Evolutionary conservation across 2,113 vertebrate species (phyloP).

Genomic region (Hippolais icterina): DNA sequence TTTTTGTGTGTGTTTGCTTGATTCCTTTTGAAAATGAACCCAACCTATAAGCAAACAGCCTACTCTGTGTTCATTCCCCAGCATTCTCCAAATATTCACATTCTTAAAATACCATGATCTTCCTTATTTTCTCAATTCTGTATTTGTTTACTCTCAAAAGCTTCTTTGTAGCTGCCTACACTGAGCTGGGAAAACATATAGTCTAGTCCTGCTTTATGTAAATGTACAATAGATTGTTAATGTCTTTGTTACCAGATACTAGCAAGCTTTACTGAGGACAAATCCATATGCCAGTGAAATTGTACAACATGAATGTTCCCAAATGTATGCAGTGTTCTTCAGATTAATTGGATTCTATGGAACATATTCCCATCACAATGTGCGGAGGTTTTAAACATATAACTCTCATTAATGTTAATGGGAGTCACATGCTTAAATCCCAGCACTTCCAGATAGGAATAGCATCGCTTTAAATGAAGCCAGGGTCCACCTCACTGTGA

Average conservation of each 20-base stretch:
- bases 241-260: constrained; percentile 31
- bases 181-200: constrained; percentile 77
- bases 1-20: constrained; percentile 30
- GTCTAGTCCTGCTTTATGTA: constrained; percentile 56
- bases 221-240: constrained; percentile 46
- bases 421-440: not conserved
- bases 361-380: not conserved
- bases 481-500: not conserved
- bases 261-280: constrained; percentile 46
- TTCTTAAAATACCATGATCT: constrained; percentile 89
- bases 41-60: constrained; percentile 71
- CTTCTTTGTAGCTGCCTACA: constrained; percentile 86
- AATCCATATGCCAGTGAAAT: not conserved
- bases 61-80: constrained; percentile 76
- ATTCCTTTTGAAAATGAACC: constrained; percentile 63
- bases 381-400: not conserved
- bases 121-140: constrained; percentile 98
- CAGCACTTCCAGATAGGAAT: not conserved
- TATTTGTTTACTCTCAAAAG: constrained; percentile 95
- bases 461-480: not conserved
- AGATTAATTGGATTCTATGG: constrained; percentile 17
- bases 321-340: constrained; percentile 30
- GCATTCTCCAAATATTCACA: constrained; percentile 95
- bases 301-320: constrained; percentile 4
- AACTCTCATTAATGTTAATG: not conserved